A percentile compares a stretch with the other conserved stretches of the same genome.
These are phyloP conservation scores for Picathartes gymnocephalus DNA, from an alignment of 2,113 vertebrate genomes.

Conservation along the genomic window DNA sequence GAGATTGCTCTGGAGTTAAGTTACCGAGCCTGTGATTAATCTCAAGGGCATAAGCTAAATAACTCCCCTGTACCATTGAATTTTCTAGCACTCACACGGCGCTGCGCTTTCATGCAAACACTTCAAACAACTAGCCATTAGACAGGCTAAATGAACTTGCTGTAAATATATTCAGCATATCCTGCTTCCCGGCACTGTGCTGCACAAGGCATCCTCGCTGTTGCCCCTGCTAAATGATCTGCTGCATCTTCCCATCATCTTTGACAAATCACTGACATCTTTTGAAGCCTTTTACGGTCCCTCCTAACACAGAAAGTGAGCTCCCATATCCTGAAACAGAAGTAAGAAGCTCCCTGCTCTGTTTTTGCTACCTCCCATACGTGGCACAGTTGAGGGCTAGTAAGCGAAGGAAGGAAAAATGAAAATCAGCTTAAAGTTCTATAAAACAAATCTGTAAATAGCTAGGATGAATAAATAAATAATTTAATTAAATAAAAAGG, in stretches of 20 bases:
- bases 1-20: background rate
- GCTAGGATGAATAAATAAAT: background rate
- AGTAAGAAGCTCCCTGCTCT: background rate
- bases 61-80: background rate
- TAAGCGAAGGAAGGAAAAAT: background rate
- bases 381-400: background rate
- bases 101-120: background rate
- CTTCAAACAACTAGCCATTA: constrained; percentile 39
- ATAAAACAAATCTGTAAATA: background rate
- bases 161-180: background rate
- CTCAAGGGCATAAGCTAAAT: constrained; percentile 17
- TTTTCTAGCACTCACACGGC: background rate
- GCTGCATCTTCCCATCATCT: background rate
- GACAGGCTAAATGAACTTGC: background rate
- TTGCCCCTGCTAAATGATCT: background rate
- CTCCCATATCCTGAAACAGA: background rate
- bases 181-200: background rate
- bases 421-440: background rate
- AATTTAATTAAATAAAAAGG: background rate
- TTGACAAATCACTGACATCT: background rate
- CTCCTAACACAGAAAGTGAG: background rate
- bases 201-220: background rate
- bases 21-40: background rate
- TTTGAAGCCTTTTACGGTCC: background rate
- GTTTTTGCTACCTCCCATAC: background rate